A percentile compares a stretch with the other conserved stretches of the same genome.
Conservation (phyloP, 2,888 invertebrate genomes). For the Bellardia pandia region DNA sequence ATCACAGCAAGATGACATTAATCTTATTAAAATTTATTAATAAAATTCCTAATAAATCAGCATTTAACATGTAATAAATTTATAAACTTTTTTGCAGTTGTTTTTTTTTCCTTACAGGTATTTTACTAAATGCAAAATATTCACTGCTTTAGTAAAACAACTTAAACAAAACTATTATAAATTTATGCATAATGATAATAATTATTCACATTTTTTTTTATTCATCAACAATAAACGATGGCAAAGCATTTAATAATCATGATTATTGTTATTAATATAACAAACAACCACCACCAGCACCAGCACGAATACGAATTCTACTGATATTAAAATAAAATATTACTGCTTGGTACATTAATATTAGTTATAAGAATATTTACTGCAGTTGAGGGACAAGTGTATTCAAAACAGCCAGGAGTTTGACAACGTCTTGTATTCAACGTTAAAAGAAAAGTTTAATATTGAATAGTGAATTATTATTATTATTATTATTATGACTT, state of each 20-base stretch:
- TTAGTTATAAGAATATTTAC: not conserved
- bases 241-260: slow-evolving; percentile 68
- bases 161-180: slow-evolving; percentile 57
- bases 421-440: slow-evolving; percentile 13
- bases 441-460: slow-evolving; percentile 8
- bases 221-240: slow-evolving; percentile 55
- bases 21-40: slow-evolving; percentile 72
- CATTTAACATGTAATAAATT: slow-evolving; percentile 72
- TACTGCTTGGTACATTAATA: not conserved
- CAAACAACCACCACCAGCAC: not conserved
- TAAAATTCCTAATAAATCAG: slow-evolving; percentile 72
- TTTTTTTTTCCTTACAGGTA: not conserved
- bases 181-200: slow-evolving; percentile 68
- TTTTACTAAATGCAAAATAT: slow-evolving; percentile 55
- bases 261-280: slow-evolving; percentile 39
- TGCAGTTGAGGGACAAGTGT: slow-evolving; percentile 39
- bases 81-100: slow-evolving; percentile 44
- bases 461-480: slow-evolving; percentile 37
- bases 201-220: slow-evolving; percentile 52
- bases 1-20: slow-evolving; percentile 70
- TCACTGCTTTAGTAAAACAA: slow-evolving; percentile 45
- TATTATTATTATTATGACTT: not conserved
- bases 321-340: not conserved
- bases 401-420: slow-evolving; percentile 10
- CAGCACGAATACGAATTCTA: no score